Conservation (phyloP, 2,888 invertebrate genomes). For the Acrocera orbiculus region DNA sequence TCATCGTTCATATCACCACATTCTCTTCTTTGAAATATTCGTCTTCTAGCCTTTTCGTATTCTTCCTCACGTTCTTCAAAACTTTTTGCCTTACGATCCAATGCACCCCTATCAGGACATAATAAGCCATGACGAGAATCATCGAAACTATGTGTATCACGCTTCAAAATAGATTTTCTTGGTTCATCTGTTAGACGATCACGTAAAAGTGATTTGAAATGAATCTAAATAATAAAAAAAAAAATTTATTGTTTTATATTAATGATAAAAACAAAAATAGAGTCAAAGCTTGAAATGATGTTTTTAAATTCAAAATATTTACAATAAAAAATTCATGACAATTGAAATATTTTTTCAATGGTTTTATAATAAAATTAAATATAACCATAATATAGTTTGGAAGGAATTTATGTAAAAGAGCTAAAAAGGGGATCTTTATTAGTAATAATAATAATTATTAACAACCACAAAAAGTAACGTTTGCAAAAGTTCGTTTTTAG, state of each 20-base stretch:
- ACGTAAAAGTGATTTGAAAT: slow-evolving; percentile 52
- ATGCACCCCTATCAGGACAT: slow-evolving; percentile 45
- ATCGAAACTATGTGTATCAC: slow-evolving; percentile 65
- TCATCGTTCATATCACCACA: slow-evolving; percentile 15
- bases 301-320: too few relatives aligned
- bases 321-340: background rate
- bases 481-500: too few relatives aligned
- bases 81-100: slow-evolving; percentile 59
- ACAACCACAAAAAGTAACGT: too few relatives aligned
- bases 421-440: too few relatives aligned
- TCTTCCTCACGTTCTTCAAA: slow-evolving; percentile 84
- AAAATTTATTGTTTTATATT: too few relatives aligned
- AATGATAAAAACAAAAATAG: too few relatives aligned
- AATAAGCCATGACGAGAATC: slow-evolving; percentile 39
- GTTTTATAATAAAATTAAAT: too few relatives aligned
- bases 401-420: too few relatives aligned
- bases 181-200: slow-evolving; percentile 47
- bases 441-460: too few relatives aligned
- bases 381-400: too few relatives aligned
- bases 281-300: too few relatives aligned
- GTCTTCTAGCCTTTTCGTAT: slow-evolving; percentile 65
- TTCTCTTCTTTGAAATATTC: slow-evolving; percentile 49
- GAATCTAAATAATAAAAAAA: slow-evolving; percentile 30
- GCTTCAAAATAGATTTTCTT: slow-evolving; percentile 64
- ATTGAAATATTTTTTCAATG: background rate